A percentile compares a stretch with the other conserved stretches of the same genome.
Conservation (phyloP, 2,797 vertebrate genomes). For the Triplophysa bombifrons region DNA sequence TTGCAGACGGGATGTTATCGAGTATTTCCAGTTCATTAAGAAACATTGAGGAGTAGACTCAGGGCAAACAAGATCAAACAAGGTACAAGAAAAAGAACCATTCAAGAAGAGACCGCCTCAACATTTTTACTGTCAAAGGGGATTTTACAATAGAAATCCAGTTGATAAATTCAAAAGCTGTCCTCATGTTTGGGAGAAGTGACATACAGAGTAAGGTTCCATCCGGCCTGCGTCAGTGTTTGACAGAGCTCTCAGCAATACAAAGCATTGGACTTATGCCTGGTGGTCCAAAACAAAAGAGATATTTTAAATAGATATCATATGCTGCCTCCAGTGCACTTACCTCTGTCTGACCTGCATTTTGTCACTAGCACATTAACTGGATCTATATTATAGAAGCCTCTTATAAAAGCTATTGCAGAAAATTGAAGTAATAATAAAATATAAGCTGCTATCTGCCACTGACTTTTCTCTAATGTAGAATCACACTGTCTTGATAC, state of each 20-base stretch:
- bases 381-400: neutral
- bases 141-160: neutral
- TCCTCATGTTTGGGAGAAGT: slow-evolving; percentile 35
- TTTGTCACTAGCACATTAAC: slow-evolving; percentile 26
- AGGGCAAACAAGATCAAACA: neutral
- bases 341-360: slow-evolving; percentile 5
- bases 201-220: slow-evolving; percentile 25
- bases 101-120: neutral
- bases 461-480: neutral
- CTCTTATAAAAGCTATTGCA: slow-evolving; percentile 1
- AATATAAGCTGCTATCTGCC: neutral
- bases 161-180: slow-evolving; percentile 15
- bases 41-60: neutral
- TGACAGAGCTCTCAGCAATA: slow-evolving; percentile 3
- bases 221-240: slow-evolving; percentile 31
- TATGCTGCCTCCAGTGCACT: slow-evolving; percentile 1
- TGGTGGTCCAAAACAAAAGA: slow-evolving; percentile 38
- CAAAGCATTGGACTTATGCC: slow-evolving; percentile 17
- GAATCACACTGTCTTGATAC: neutral
- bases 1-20: neutral
- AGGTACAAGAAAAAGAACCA: neutral
- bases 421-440: neutral
- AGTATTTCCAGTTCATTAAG: neutral
- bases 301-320: slow-evolving; percentile 34
- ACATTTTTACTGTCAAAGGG: slow-evolving; percentile 22